Conservation (phyloP, 2,113 vertebrate genomes). For the Sclerurus mexicanus region DNA sequence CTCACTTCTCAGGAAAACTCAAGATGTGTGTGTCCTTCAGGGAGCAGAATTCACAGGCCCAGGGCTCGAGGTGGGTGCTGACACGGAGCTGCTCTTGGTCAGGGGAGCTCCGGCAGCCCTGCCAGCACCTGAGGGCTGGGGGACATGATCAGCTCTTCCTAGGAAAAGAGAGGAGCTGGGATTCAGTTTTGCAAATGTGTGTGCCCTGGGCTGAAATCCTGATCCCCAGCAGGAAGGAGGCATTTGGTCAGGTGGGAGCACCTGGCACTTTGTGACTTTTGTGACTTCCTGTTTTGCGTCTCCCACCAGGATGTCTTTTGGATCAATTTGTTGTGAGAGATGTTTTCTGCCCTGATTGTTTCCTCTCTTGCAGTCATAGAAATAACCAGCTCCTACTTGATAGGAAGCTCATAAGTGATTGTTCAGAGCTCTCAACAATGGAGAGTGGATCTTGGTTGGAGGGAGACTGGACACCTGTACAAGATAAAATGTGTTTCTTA, state of each 20-base stretch:
- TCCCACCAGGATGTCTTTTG: background rate
- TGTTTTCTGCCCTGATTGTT: background rate
- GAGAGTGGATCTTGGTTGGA: background rate
- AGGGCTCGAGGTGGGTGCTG: background rate
- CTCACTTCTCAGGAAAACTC: background rate
- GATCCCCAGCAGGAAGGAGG: background rate
- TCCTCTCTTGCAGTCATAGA: background rate
- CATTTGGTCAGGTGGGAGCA: background rate
- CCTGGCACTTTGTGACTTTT: background rate
- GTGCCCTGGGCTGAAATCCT: background rate
- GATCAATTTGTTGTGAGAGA: background rate
- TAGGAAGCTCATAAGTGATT: background rate
- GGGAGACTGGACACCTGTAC: background rate
- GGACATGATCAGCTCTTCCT: background rate
- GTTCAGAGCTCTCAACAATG: background rate
- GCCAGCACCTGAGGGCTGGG: background rate
- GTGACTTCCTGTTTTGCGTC: background rate
- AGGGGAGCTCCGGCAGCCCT: background rate
- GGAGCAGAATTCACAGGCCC: background rate
- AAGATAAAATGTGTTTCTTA: background rate
- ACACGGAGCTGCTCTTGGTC: background rate
- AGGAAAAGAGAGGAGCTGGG: background rate
- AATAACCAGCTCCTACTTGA: background rate
- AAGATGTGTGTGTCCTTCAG: background rate
- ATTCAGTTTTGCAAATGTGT: background rate